Evolutionary conservation across 2,797 vertebrate species (phyloP).

Genomic region (Dicrostonyx torquatus): DNA sequence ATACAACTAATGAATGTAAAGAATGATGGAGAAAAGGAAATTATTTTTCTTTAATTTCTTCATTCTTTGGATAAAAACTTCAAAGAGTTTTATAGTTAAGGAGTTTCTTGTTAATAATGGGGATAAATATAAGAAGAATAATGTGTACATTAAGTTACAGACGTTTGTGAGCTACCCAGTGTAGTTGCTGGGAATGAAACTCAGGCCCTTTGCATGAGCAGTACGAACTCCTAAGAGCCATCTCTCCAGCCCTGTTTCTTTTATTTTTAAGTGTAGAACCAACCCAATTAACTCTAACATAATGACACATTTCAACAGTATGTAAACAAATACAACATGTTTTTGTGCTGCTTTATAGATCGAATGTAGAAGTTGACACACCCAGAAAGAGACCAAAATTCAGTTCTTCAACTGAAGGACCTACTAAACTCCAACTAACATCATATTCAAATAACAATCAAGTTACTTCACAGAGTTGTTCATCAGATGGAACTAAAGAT

Average conservation of each 20-base stretch:
- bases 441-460: constrained; percentile 70
- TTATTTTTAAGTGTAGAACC: constrained; percentile 18
- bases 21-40: constrained; percentile 18
- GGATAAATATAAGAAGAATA: neutral
- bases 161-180: neutral
- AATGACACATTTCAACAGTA: constrained; percentile 4
- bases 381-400: constrained; percentile 71
- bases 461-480: constrained; percentile 48
- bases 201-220: neutral
- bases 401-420: constrained; percentile 58
- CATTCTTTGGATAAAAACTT: constrained; percentile 36
- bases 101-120: constrained; percentile 27
- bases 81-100: constrained; percentile 7
- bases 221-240: neutral
- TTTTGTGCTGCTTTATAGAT: constrained; percentile 75
- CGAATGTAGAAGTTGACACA: constrained; percentile 51
- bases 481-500: constrained; percentile 63
- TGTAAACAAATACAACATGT: neutral
- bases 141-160: neutral
- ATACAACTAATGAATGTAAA: constrained; percentile 15
- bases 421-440: constrained; percentile 61
- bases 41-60: constrained; percentile 44
- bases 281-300: neutral
- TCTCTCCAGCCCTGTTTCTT: neutral
- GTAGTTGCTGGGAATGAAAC: neutral